Base-by-base conservation (phyloP, 2,888 invertebrate species). In the Cephus pulcher region DNA sequence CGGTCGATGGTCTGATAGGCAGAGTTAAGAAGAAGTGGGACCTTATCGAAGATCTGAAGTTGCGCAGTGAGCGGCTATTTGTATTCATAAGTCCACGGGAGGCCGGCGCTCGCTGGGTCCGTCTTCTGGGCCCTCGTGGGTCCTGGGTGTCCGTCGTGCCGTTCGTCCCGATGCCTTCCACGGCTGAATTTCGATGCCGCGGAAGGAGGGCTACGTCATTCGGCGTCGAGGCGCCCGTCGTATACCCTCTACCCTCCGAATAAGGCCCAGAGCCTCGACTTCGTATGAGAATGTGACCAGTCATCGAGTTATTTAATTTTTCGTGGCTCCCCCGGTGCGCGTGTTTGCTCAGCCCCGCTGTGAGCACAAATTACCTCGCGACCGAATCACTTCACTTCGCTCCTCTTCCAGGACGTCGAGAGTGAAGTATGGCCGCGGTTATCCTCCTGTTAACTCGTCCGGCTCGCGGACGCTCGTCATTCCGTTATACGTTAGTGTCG, bases 311-410 rank as follows among this genome's bases (percentile, higher is more conserved):
- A 93, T 93, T 93, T 93, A 93, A 92, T 92, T 92, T 92, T 92
- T 92, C 92, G 88, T 89, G 84, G 89, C 89, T 88, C 90, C 91
- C 91, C 91, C 88, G 91, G 89, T 88, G 92, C 88, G 92, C 92
- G 90, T 93, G 93, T 93, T 93, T 93, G 93, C 93, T 93, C 93
- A 93, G 91, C 90, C 94, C 93, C 90, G 93, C 94, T 93, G 94
- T 90, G 94, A 93, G 92, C 93, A 93, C 93, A 93, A 94, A 94
- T 94, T 93, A 93, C 93, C 93, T 93, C 92, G 92, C 93, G 92
- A 92, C 92, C 92, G 91, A 92, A 92, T 90, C 90, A 89, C 90
- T 89, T 89, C 86, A 82, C 80, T 82, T 77, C 78, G 80, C 78
- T 73, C 77, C 73, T 80, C 80, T 76, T 56, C 56, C 23, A 56